Conservation (phyloP, 2,888 invertebrate species). For the Lingula anatina region DNA sequence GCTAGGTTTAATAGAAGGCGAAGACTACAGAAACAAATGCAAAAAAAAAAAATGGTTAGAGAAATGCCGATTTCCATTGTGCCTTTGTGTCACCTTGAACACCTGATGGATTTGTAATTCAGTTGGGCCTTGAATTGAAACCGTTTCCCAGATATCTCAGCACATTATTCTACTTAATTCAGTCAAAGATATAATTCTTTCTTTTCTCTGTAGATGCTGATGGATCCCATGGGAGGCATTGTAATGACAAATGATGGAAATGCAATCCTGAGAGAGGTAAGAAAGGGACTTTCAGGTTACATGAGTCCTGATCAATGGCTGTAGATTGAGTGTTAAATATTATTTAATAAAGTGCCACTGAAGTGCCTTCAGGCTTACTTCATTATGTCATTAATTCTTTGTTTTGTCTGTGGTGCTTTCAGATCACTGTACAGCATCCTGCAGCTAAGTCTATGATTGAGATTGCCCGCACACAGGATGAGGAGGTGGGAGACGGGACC, state of each 20-base stretch:
- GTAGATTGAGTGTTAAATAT: neutral
- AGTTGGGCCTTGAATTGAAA: no score
- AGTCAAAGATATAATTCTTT: no score
- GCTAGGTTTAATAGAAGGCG: no score
- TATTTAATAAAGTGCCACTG: neutral
- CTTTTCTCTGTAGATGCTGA: no score
- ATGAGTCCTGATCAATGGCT: no score
- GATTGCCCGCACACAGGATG: constrained; percentile 98
- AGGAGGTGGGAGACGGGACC: constrained; percentile 99
- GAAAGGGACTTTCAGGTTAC: neutral
- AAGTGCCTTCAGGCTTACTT: neutral
- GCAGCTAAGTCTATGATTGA: constrained; percentile 99
- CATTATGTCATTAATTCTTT: no score
- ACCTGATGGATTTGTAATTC: neutral
- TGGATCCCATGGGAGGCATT: constrained; percentile 99
- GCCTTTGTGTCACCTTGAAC: neutral
- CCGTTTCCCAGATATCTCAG: no score
- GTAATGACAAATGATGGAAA: constrained; percentile 99
- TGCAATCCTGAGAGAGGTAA: constrained; percentile 84
- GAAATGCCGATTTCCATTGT: neutral
- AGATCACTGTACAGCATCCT: constrained; percentile 78
- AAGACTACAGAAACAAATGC: no score
- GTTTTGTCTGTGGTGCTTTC: constrained; percentile 2
- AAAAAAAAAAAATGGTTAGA: no score
- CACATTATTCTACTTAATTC: no score